phyloP scores from a whole-genome alignment of 2,113 vertebrate species.

The Gnathochromis pfefferi region DNA sequence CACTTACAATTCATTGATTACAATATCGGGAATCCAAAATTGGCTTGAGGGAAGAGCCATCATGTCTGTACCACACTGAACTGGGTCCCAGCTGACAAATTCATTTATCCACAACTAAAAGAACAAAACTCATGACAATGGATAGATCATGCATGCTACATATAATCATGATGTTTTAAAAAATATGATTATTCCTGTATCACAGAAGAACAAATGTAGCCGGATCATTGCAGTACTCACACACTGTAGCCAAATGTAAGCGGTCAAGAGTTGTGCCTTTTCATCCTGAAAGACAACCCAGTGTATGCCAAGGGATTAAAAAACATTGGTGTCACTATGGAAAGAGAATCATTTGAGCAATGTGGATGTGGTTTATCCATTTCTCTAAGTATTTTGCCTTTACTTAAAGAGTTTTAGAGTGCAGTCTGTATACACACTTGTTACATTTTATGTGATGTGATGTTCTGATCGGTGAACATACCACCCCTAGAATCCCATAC shows the following conservation, averaged over 20 bases:
- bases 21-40: constrained; percentile 69
- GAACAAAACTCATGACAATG: neutral
- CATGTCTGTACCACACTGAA: constrained; percentile 36
- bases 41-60: constrained; percentile 54
- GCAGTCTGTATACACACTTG: neutral
- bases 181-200: neutral
- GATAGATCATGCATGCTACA: accelerated
- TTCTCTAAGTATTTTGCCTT: neutral
- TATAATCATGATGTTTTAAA: neutral
- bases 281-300: constrained; percentile 57
- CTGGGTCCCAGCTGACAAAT: constrained; percentile 60
- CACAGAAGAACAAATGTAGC: neutral
- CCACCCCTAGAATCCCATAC: constrained; percentile 70
- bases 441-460: neutral
- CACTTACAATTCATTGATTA: constrained; percentile 73
- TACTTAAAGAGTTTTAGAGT: neutral
- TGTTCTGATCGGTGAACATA: constrained; percentile 24
- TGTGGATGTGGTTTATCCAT: accelerated
- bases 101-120: constrained; percentile 62
- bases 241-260: constrained; percentile 58
- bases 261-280: constrained; percentile 60
- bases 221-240: constrained; percentile 20
- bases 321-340: accelerated
- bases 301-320: neutral
- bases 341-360: neutral